These are phyloP conservation scores for Agonopterix arenella DNA, from an alignment of 2,888 invertebrate genomes.

Conservation along the genomic window DNA sequence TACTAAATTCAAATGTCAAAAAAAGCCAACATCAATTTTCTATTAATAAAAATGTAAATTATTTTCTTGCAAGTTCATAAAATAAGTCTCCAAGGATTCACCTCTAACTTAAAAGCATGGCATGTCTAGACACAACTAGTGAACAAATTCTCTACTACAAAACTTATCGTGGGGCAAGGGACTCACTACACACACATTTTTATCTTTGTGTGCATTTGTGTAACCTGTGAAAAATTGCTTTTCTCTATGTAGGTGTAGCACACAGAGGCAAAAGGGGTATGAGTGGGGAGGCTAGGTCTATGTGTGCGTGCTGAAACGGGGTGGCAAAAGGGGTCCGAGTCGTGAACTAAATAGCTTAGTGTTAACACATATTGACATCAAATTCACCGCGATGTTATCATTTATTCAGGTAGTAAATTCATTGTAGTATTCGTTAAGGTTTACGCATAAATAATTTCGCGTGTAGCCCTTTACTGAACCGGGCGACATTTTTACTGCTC, in stretches of 20 bases:
- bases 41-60: not conserved
- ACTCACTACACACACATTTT: slow-evolving; percentile 57
- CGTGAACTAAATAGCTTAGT: slow-evolving; percentile 77
- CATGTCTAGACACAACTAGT: slow-evolving; percentile 73
- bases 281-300: slow-evolving; percentile 23
- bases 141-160: slow-evolving; percentile 72
- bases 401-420: slow-evolving; percentile 71
- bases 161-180: slow-evolving; percentile 70
- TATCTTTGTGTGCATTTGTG: slow-evolving; percentile 48
- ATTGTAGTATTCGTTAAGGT: slow-evolving; percentile 57
- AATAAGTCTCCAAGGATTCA: slow-evolving; percentile 59
- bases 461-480: slow-evolving; percentile 24
- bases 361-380: slow-evolving; percentile 78
- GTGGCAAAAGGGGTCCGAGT: slow-evolving; percentile 57
- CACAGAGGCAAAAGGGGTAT: slow-evolving; percentile 27
- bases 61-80: slow-evolving; percentile 26
- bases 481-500: slow-evolving; percentile 32
- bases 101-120: slow-evolving; percentile 66
- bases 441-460: slow-evolving; percentile 37
- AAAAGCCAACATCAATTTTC: too few species aligned
- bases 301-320: slow-evolving; percentile 34
- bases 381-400: slow-evolving; percentile 76
- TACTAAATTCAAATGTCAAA: too few species aligned
- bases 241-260: slow-evolving; percentile 44
- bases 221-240: slow-evolving; percentile 71